Evolutionary conservation across 2,797 vertebrate genomes (phyloP).

Genomic region (Apogon hyalosoma): DNA sequence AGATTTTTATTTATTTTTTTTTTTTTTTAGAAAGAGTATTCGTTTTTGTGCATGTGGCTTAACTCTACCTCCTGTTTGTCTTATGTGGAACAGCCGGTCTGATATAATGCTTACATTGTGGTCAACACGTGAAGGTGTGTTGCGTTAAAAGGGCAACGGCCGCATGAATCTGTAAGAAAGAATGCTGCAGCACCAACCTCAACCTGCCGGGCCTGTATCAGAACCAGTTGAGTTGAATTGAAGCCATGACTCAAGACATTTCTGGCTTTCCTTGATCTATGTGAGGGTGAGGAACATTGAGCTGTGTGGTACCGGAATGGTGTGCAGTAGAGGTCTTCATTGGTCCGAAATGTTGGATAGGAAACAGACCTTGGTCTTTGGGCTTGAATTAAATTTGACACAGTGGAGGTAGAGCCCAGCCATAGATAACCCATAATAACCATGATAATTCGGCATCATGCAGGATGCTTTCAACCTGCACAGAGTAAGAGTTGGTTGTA

Average conservation of each 20-base stretch:
- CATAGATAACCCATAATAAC: too few species aligned
- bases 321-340: too few species aligned
- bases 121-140: slow-evolving; percentile 63
- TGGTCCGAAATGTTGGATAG: too few species aligned
- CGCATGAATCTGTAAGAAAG: slow-evolving; percentile 42
- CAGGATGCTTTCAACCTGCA: too few species aligned
- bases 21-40: neutral
- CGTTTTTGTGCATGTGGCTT: neutral
- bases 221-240: neutral
- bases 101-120: neutral
- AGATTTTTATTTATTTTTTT: neutral
- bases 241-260: slow-evolving; percentile 11
- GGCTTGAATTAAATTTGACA: too few species aligned
- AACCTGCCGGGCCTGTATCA: slow-evolving; percentile 59
- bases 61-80: neutral
- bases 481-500: too few species aligned
- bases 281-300: slow-evolving; percentile 9
- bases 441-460: too few species aligned
- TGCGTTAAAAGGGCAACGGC: neutral
- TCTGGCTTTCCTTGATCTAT: slow-evolving; percentile 2
- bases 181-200: slow-evolving; percentile 62
- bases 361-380: too few species aligned
- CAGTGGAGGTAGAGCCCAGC: too few species aligned
- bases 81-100: neutral
- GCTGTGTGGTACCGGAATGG: neutral